A percentile compares a stretch with the other conserved stretches of the same genome.
Evolutionary conservation across 1,140 invertebrate species (phyloP).

Genomic region (Drosophila ficusphila): DNA sequence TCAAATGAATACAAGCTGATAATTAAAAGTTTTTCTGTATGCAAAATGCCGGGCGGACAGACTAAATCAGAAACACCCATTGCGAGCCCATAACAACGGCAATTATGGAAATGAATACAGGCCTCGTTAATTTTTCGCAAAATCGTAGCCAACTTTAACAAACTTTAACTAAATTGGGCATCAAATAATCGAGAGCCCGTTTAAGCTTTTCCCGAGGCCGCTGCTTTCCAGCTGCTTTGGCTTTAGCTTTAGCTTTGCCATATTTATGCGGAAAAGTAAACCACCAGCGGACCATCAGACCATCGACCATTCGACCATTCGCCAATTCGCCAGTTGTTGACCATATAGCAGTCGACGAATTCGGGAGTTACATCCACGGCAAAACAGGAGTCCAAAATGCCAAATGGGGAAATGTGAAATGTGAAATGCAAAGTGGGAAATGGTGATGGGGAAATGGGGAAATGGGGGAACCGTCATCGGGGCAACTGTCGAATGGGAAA

Average conservation of each 20-base stretch:
- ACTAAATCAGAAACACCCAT: background rate
- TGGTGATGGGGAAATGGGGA: background rate
- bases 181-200: slow-evolving; percentile 21
- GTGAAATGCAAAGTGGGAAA: background rate
- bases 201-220: background rate
- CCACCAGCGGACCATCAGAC: background rate
- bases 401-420: background rate
- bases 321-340: background rate
- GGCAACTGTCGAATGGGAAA: slow-evolving; percentile 29
- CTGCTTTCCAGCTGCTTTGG: slow-evolving; percentile 26
- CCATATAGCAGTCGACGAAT: slow-evolving; percentile 29
- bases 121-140: background rate
- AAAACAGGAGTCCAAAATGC: too few relatives aligned
- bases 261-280: slow-evolving; percentile 53
- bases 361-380: slow-evolving; percentile 25
- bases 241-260: slow-evolving; percentile 20
- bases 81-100: background rate
- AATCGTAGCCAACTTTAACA: slow-evolving; percentile 28
- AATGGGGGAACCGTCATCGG: slow-evolving; percentile 3
- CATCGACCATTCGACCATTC: background rate
- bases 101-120: slow-evolving; percentile 14
- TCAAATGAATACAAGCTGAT: background rate
- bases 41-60: background rate
- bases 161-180: slow-evolving; percentile 23
- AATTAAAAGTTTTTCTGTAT: background rate